phyloP scores from a whole-genome alignment of 2,888 invertebrate species.

The Siphonodentalium dalli region DNA sequence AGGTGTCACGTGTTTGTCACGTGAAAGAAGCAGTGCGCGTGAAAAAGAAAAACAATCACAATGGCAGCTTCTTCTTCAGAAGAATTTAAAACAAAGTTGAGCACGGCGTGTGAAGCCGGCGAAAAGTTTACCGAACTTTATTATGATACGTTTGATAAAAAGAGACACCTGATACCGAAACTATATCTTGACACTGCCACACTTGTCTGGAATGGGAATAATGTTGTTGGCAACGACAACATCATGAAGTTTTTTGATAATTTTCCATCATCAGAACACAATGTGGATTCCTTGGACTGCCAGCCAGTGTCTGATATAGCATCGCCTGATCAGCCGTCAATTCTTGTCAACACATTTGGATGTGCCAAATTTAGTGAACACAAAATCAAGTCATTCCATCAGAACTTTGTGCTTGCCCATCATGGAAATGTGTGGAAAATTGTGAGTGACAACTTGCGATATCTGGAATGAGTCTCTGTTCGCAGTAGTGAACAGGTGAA shows the following conservation, averaged over 20 bases:
- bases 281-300: constrained; percentile 80
- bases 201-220: constrained; percentile 94
- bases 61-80: no score
- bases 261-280: constrained; percentile 82
- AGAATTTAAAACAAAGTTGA: no score
- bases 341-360: constrained; percentile 84
- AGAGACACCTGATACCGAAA: constrained; percentile 77
- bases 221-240: constrained; percentile 78
- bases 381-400: constrained; percentile 48
- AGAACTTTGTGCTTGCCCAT: constrained; percentile 87
- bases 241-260: constrained; percentile 87
- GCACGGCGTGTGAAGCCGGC: constrained; percentile 84
- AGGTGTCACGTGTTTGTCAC: no score
- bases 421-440: constrained; percentile 93
- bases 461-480: constrained; percentile 75
- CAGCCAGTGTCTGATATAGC: constrained; percentile 81
- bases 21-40: no score
- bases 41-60: no score
- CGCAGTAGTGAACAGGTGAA: no score
- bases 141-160: constrained; percentile 87
- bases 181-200: constrained; percentile 84
- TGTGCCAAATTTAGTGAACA: constrained; percentile 76
- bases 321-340: constrained; percentile 79
- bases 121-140: constrained; percentile 89
- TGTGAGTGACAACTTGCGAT: constrained; percentile 85